Conservation (phyloP, 2,113 vertebrate genomes). For the Micromys minutus region DNA sequence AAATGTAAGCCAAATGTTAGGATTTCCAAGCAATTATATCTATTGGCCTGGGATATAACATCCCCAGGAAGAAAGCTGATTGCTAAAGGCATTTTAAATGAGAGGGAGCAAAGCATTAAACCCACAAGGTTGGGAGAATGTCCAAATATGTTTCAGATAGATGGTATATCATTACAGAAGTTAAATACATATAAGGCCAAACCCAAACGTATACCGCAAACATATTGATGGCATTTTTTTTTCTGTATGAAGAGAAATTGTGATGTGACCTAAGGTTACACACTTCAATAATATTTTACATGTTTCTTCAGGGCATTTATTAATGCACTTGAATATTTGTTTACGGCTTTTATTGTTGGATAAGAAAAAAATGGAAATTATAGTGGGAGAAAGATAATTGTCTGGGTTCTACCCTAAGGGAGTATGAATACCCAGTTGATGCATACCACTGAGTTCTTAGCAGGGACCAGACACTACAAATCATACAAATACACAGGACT, state of each 20-base stretch:
- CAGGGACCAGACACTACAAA: not conserved
- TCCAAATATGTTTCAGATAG: constrained; percentile 17
- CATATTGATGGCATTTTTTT: constrained; percentile 36
- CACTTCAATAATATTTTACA: not conserved
- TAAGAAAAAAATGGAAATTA: not conserved
- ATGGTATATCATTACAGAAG: constrained; percentile 47
- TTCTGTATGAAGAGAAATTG: constrained; percentile 19
- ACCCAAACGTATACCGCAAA: constrained; percentile 4
- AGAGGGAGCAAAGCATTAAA: constrained; percentile 49
- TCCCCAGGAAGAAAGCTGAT: constrained; percentile 59
- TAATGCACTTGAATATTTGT: constrained; percentile 26
- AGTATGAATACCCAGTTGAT: not conserved
- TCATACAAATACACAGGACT: not conserved
- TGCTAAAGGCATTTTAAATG: constrained; percentile 61
- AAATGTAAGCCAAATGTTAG: constrained; percentile 69
- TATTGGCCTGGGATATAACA: constrained; percentile 28
- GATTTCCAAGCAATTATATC: constrained; percentile 43
- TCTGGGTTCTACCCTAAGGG: not conserved
- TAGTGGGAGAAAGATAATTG: not conserved
- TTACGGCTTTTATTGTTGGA: constrained; percentile 11
- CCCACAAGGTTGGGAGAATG: constrained; percentile 42
- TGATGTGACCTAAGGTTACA: not conserved
- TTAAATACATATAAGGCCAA: not conserved
- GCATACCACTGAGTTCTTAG: not conserved
- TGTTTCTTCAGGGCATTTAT: constrained; percentile 11